Evolutionary conservation across 2,797 vertebrate genomes (phyloP).

Genomic region (Microcaecilia unicolor): DNA sequence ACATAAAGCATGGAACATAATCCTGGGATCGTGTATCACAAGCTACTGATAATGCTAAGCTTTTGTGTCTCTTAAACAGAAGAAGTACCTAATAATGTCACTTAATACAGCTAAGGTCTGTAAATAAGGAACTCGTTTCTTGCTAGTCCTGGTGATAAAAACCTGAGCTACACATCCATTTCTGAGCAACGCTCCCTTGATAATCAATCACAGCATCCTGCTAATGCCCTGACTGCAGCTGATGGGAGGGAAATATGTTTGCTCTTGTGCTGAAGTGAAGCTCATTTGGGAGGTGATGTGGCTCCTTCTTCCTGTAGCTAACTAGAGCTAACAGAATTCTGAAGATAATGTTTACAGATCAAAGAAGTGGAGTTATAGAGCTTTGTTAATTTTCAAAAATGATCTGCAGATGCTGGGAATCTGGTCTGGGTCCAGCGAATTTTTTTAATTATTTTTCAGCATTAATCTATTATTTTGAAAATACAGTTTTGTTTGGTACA

Average conservation of each 20-base stretch:
- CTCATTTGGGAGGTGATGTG: conserved; percentile 35
- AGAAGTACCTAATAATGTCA: conserved; percentile 55
- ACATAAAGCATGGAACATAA: conserved; percentile 36
- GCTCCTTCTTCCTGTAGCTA: conserved; percentile 37
- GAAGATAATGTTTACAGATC: conserved; percentile 41
- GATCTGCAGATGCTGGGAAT: too few species aligned
- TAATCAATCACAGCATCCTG: conserved; percentile 33
- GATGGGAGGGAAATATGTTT: conserved; percentile 47
- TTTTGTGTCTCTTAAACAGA: conserved; percentile 48
- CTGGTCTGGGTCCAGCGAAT: too few species aligned
- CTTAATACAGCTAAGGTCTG: conserved; percentile 47
- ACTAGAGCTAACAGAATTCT: conserved; percentile 32
- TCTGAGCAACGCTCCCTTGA: conserved; percentile 51
- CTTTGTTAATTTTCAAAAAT: conserved; percentile 5
- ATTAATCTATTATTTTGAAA: too few species aligned
- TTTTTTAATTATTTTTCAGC: too few species aligned
- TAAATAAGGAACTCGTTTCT: conserved; percentile 45
- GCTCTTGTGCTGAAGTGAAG: conserved; percentile 40
- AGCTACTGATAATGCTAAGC: conserved; percentile 46
- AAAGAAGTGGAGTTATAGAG: conserved; percentile 11
- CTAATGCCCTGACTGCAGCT: conserved; percentile 44
- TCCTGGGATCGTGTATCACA: conserved; percentile 40
- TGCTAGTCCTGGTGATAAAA: conserved; percentile 52
- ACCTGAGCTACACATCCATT: conserved; percentile 44
- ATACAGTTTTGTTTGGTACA: too few species aligned